phyloP scores from a whole-genome alignment of 2,888 invertebrate genomes.

The Drosophila monieri region DNA sequence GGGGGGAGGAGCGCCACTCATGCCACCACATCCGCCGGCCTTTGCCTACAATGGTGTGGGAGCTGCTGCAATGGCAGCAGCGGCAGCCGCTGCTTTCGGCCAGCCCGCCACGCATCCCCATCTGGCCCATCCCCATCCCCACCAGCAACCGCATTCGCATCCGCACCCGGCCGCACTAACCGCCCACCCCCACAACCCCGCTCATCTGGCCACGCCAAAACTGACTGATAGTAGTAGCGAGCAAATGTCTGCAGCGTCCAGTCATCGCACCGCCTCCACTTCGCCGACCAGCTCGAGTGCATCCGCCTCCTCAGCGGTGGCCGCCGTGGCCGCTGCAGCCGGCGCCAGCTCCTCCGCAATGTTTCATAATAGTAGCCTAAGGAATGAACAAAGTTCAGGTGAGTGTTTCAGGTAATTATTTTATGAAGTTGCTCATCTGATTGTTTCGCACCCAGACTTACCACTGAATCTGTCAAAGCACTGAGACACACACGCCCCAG shows the following conservation, averaged over 20 bases:
- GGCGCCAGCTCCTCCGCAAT: conserved; percentile 71
- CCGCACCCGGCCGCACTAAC: conserved; percentile 57
- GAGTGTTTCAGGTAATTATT: background rate
- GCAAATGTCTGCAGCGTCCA: conserved; percentile 71
- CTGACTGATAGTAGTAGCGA: conserved; percentile 77
- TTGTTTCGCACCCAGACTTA: conserved; percentile 88
- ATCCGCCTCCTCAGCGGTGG: conserved; percentile 51
- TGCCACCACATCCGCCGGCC: conserved; percentile 67
- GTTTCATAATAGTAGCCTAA: conserved; percentile 83
- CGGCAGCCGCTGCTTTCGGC: conserved; percentile 75
- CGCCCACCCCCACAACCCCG: conserved; percentile 57
- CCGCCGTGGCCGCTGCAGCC: conserved; percentile 54
- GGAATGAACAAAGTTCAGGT: conserved; percentile 85
- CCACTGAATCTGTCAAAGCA: conserved; percentile 95
- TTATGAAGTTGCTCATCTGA: background rate
- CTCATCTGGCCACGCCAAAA: conserved; percentile 73
- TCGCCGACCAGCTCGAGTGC: conserved; percentile 64
- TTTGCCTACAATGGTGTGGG: conserved; percentile 82
- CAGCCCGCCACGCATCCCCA: conserved; percentile 61
- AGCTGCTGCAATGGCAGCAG: conserved; percentile 77
- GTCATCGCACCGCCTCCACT: conserved; percentile 70
- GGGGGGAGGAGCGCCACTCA: conserved; percentile 79
- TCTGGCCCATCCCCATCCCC: conserved; percentile 60
- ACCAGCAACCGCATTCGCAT: conserved; percentile 60
- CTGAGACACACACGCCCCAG: conserved; percentile 81